These are phyloP conservation scores for Formica aserva DNA, from an alignment of 2,888 invertebrate genomes.

Conservation along the genomic window DNA sequence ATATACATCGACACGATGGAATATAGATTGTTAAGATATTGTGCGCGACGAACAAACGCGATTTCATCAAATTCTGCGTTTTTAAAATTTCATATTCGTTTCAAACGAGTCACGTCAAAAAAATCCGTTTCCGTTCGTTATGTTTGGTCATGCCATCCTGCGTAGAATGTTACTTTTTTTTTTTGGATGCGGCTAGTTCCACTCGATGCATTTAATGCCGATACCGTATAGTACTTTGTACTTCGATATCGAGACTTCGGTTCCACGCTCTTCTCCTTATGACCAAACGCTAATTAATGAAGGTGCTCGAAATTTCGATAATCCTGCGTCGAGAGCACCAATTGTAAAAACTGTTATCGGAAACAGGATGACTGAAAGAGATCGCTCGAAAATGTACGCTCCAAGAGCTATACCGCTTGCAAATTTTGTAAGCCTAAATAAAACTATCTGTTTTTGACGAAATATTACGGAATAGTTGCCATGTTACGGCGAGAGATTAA, in stretches of 20 bases:
- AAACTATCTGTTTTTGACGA: not conserved
- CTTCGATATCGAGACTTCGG: not conserved
- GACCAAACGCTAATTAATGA: constrained; percentile 29
- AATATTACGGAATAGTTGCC: not conserved
- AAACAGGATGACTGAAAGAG: not conserved
- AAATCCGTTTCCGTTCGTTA: not conserved
- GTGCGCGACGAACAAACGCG: not conserved
- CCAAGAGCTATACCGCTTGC: not conserved
- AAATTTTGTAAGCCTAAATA: not conserved
- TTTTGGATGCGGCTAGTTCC: not conserved
- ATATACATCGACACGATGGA: constrained; percentile 4
- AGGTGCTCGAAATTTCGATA: constrained; percentile 12
- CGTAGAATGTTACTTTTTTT: not conserved
- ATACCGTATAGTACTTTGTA: constrained; percentile 23
- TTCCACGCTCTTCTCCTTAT: constrained; percentile 23
- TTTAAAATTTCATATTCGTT: constrained; percentile 18
- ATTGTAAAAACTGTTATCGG: not conserved
- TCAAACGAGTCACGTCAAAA: not conserved
- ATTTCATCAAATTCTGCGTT: not conserved
- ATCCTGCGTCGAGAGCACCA: not conserved
- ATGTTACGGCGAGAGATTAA: not conserved
- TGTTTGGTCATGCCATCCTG: constrained; percentile 7
- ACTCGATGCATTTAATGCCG: constrained; percentile 26
- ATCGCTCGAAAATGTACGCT: not conserved
- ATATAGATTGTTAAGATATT: constrained; percentile 12